A percentile compares a stretch with the other conserved stretches of the same genome.
Evolutionary conservation across 1,140 invertebrate species (phyloP).

Genomic region (Pseudomyrmex cubaensis): DNA sequence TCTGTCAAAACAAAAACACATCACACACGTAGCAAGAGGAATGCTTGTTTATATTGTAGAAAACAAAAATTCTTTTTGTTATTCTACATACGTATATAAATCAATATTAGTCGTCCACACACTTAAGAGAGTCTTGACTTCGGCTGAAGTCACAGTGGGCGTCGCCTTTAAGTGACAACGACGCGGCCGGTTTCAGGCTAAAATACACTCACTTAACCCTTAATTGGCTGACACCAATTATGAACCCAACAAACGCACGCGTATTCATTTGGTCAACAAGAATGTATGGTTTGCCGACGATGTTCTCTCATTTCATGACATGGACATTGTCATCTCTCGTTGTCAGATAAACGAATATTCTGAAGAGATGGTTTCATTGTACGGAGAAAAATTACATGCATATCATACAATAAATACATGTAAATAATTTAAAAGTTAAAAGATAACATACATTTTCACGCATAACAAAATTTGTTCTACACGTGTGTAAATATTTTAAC

Average conservation of each 20-base stretch:
- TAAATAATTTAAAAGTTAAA: neutral
- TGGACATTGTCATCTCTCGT: neutral
- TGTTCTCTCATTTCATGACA: constrained; percentile 67
- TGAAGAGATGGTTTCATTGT: neutral
- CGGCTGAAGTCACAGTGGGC: constrained; percentile 58
- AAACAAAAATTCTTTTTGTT: too few species aligned
- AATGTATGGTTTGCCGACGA: constrained; percentile 67
- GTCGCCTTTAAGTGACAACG: constrained; percentile 67
- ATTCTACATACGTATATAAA: neutral
- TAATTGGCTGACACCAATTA: constrained; percentile 74
- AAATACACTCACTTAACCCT: constrained; percentile 75
- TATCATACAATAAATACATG: too few species aligned
- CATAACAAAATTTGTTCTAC: neutral
- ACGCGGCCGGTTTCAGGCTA: constrained; percentile 71
- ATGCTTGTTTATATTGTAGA: too few species aligned
- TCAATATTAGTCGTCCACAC: constrained; percentile 12
- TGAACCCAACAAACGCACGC: constrained; percentile 66
- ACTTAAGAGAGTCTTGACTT: neutral
- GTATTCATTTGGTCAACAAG: constrained; percentile 74
- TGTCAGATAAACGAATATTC: constrained; percentile 60
- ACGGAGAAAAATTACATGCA: too few species aligned
- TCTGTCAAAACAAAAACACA: too few species aligned
- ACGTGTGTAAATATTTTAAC: too few species aligned
- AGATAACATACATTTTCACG: too few species aligned
- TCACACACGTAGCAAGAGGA: too few species aligned